phyloP scores from a whole-genome alignment of 2,797 vertebrate genomes.

The Rhincodon typus region DNA sequence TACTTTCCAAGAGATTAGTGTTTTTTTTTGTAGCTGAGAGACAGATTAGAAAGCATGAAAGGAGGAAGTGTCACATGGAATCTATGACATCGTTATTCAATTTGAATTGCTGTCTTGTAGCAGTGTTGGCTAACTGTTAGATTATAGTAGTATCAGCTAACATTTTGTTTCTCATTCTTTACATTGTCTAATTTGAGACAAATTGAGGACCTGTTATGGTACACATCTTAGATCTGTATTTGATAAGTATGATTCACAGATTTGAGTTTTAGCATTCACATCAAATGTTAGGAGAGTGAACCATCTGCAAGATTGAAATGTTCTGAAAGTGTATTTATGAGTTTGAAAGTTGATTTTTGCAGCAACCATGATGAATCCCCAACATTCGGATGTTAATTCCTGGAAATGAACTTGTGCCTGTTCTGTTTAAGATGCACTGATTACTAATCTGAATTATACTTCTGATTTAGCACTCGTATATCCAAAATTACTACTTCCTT shows the following conservation, averaged over 20 bases:
- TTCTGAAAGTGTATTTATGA: not conserved
- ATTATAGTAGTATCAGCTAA: not conserved
- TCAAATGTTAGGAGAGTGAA: not conserved
- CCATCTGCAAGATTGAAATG: not conserved
- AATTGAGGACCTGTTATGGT: not conserved
- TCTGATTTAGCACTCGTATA: not conserved
- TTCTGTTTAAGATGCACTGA: not conserved
- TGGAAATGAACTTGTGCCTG: not conserved
- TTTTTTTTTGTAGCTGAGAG: not conserved
- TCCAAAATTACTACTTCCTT: not conserved
- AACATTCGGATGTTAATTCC: not conserved
- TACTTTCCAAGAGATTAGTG: not conserved
- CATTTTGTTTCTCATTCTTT: not conserved
- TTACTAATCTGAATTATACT: not conserved
- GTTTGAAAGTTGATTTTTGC: not conserved
- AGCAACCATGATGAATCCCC: not conserved
- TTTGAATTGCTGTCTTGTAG: not conserved
- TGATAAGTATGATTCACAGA: not conserved
- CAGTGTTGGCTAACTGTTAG: not conserved
- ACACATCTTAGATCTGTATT: not conserved
- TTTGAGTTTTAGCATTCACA: not conserved
- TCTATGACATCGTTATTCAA: not conserved
- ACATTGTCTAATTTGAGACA: not conserved
- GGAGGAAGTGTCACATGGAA: not conserved
- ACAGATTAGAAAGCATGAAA: not conserved